Conservation (phyloP, 2,797 vertebrate genomes). For the Myiothlypis chrysogaster region DNA sequence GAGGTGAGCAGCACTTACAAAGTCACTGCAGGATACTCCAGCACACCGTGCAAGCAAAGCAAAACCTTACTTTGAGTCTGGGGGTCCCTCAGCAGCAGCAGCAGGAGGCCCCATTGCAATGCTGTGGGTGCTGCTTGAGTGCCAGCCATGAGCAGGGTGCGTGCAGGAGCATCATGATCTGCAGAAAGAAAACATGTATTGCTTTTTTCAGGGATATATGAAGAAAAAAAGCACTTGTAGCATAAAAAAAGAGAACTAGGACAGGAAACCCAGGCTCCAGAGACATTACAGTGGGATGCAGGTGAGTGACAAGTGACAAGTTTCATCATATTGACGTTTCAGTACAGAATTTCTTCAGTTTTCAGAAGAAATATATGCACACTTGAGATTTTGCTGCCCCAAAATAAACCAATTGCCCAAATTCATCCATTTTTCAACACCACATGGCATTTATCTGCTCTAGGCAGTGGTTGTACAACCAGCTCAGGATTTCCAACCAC, state of each 20-base stretch:
- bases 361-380: not conserved
- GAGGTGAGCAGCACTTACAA: not conserved
- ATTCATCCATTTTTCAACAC: not conserved
- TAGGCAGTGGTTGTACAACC: not conserved
- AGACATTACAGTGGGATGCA: not conserved
- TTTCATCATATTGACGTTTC: not conserved
- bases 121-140: slow-evolving; percentile 72
- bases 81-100: slow-evolving; percentile 71
- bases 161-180: slow-evolving; percentile 3
- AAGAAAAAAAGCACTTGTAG: not conserved
- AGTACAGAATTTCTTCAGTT: not conserved
- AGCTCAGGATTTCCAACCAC: not conserved
- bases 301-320: not conserved
- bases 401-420: not conserved
- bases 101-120: slow-evolving; percentile 67
- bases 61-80: slow-evolving; percentile 54
- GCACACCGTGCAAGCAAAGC: not conserved
- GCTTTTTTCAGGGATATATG: not conserved
- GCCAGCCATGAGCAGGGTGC: slow-evolving; percentile 70
- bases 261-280: not conserved
- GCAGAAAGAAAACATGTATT: not conserved
- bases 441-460: not conserved
- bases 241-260: not conserved
- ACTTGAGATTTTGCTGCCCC: fast-evolving
- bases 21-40: not conserved